Conservation (phyloP, 2,888 invertebrate genomes). For the Eupeodes luniger region DNA sequence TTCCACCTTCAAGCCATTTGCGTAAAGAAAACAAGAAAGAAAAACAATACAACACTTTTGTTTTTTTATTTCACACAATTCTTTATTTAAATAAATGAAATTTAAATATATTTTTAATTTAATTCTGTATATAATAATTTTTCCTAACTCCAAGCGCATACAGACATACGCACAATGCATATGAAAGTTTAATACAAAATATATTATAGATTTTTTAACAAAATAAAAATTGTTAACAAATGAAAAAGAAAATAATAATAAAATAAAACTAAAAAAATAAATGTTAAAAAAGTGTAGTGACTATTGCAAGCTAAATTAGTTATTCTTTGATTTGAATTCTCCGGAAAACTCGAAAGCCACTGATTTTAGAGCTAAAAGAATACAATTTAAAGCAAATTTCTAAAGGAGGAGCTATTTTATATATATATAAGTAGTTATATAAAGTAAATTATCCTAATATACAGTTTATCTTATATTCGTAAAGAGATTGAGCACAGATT, state of each 20-base stretch:
- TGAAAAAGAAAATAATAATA: not conserved
- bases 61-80: constrained; percentile 29
- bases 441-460: constrained; percentile 64
- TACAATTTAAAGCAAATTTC: constrained; percentile 13
- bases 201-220: constrained; percentile 49
- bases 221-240: constrained; percentile 37
- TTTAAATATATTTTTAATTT: constrained; percentile 15
- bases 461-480: constrained; percentile 90
- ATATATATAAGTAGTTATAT: not conserved
- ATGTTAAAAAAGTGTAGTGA: not conserved
- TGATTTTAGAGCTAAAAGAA: constrained; percentile 8
- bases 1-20: no score
- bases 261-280: constrained; percentile 19
- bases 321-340: constrained; percentile 20
- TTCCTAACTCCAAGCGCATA: constrained; percentile 55
- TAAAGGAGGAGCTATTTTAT: constrained; percentile 16
- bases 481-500: constrained; percentile 96
- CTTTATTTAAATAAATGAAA: constrained; percentile 41
- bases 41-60: no score
- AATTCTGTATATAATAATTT: constrained; percentile 53
- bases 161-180: constrained; percentile 25
- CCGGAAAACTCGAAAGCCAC: constrained; percentile 29
- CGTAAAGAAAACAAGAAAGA: no score
- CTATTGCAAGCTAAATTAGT: constrained; percentile 26
- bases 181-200: constrained; percentile 53